These are phyloP conservation scores for Lateolabrax maculatus DNA, from an alignment of 2,797 vertebrate species.

Conservation along the genomic window DNA sequence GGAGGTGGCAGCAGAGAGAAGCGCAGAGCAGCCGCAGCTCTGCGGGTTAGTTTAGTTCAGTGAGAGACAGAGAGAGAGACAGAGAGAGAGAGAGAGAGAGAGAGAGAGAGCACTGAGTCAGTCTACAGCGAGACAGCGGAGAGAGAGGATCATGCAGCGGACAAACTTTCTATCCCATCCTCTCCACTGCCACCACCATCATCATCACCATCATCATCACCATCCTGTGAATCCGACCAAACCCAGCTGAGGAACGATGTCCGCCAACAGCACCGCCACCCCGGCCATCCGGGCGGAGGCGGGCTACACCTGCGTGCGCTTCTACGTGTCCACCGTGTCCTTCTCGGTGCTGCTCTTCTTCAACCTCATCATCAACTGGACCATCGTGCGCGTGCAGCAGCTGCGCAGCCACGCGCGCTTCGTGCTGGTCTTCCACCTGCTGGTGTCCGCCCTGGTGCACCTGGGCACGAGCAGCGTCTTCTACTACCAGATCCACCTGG, in stretches of 20 bases:
- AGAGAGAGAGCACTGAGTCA: constrained; percentile 21
- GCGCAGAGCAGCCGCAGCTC: too few relatives aligned
- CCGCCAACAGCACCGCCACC: constrained; percentile 27
- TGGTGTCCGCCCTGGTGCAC: constrained; percentile 82
- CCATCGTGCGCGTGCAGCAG: constrained; percentile 77
- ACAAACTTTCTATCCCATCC: not conserved
- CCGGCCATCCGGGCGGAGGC: too few relatives aligned
- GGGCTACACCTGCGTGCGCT: constrained; percentile 72
- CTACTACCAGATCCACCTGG: constrained; percentile 77
- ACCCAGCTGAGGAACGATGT: constrained; percentile 61
- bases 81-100: not conserved
- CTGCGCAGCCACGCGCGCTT: constrained; percentile 84
- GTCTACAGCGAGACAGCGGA: constrained; percentile 39
- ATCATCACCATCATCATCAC: not conserved
- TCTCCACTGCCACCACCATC: not conserved
- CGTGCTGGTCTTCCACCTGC: constrained; percentile 84
- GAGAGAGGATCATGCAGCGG: constrained; percentile 63
- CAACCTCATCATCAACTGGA: constrained; percentile 86
- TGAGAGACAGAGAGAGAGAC: not conserved
- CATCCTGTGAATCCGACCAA: not conserved
- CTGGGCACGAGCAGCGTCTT: constrained; percentile 82
- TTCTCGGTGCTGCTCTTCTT: constrained; percentile 83
- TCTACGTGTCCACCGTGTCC: constrained; percentile 81
- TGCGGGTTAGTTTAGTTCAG: too few relatives aligned
- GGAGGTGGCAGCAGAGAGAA: too few relatives aligned